Conservation (phyloP, 2,797 vertebrate genomes). For the Nasua narica region DNA sequence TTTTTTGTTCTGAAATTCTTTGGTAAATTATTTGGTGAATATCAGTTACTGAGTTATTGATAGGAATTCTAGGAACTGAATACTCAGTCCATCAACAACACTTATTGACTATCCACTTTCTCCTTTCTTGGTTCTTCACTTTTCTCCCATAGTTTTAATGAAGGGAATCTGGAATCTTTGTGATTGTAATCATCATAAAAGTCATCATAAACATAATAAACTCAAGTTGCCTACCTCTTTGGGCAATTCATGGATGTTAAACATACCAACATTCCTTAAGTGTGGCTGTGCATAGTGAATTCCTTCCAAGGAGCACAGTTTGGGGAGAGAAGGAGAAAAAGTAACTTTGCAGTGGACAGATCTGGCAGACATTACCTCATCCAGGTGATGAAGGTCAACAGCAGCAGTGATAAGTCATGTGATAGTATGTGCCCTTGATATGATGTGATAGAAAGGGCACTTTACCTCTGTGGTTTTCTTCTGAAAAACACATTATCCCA, state of each 20-base stretch:
- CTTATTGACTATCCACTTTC: neutral
- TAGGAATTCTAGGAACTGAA: no score
- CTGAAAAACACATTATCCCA: neutral
- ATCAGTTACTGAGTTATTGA: neutral
- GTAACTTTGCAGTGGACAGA: neutral
- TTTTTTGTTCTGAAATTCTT: neutral
- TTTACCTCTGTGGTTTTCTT: neutral
- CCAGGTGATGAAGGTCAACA: neutral
- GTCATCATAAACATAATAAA: neutral
- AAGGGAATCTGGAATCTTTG: neutral
- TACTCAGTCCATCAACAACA: neutral
- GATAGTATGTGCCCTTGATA: neutral
- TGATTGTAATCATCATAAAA: neutral
- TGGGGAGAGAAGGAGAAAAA: neutral
- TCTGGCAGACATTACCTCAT: neutral
- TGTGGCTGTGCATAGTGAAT: neutral
- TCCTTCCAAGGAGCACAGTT: neutral
- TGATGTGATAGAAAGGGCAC: neutral
- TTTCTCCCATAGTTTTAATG: neutral
- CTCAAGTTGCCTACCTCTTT: neutral
- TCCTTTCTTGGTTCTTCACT: neutral
- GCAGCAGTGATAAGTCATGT: neutral
- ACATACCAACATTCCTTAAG: neutral
- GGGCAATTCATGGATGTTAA: neutral
- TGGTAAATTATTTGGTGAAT: neutral